Percentiles rank a stretch among this genome's conserved stretches.
phyloP scores from a whole-genome alignment of 2,113 vertebrate genomes.

The Datnioides undecimradiatus region DNA sequence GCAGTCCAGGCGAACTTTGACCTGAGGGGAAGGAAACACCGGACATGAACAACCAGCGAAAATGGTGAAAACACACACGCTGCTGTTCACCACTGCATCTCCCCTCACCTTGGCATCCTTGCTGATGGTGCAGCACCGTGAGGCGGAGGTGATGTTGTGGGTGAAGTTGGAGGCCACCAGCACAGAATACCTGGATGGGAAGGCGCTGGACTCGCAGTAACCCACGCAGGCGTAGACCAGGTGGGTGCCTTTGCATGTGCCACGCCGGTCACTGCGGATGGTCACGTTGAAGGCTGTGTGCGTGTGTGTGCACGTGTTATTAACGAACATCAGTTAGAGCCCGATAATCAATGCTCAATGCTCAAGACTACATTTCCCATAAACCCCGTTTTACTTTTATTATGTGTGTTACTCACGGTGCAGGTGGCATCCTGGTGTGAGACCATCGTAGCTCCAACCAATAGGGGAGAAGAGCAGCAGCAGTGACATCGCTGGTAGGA shows the following conservation, averaged over 20 bases:
- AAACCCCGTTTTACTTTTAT: neutral
- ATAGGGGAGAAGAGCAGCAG: slow-evolving; percentile 76
- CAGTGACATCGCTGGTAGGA: slow-evolving; percentile 74
- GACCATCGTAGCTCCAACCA: slow-evolving; percentile 69
- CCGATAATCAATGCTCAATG: too few species aligned
- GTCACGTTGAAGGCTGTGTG: slow-evolving; percentile 89
- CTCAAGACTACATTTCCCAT: slow-evolving; percentile 10
- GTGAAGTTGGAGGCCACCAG: slow-evolving; percentile 89
- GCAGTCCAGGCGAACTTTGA: slow-evolving; percentile 89
- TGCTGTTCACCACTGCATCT: too few species aligned
- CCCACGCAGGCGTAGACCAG: slow-evolving; percentile 90
- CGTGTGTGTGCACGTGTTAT: neutral
- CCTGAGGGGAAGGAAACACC: slow-evolving; percentile 69
- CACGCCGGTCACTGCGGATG: slow-evolving; percentile 87
- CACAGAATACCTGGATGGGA: slow-evolving; percentile 90
- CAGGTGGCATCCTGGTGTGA: slow-evolving; percentile 87
- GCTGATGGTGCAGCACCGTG: slow-evolving; percentile 90
- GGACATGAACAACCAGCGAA: neutral
- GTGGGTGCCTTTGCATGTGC: slow-evolving; percentile 87
- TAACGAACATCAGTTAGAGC: too few species aligned
- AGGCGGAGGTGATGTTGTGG: slow-evolving; percentile 90
- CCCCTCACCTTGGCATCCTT: slow-evolving; percentile 78
- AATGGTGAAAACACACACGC: rapidly evolving
- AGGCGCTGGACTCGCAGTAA: slow-evolving; percentile 93
- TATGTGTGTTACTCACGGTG: slow-evolving; percentile 82